phyloP scores from a whole-genome alignment of 2,797 vertebrate species.

The Buphagus erythrorhynchus region DNA sequence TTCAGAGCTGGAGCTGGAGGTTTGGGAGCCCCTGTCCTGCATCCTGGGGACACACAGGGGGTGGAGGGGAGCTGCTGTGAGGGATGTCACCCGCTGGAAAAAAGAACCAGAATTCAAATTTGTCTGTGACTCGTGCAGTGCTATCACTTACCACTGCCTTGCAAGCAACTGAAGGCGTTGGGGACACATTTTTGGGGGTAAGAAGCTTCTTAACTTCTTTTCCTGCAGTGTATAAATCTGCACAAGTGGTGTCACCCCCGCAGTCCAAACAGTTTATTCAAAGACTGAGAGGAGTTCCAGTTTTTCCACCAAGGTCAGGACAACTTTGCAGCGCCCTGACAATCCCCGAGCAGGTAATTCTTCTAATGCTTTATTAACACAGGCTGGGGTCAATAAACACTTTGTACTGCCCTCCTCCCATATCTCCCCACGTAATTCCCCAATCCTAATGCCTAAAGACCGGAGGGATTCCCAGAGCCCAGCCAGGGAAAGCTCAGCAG shows the following conservation, averaged over 20 bases:
- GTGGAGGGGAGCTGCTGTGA: not conserved
- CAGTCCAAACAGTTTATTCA: conserved; percentile 19
- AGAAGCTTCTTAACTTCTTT: not conserved
- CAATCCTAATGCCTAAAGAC: conserved; percentile 33
- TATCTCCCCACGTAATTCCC: conserved; percentile 37
- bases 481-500: conserved; percentile 26
- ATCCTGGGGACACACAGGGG: not conserved
- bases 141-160: not conserved
- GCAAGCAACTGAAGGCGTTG: not conserved
- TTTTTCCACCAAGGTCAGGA: conserved; percentile 21
- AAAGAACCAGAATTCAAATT: not conserved
- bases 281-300: not conserved
- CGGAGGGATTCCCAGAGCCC: conserved; percentile 20
- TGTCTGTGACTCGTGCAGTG: rapidly evolving
- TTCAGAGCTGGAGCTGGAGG: not conserved
- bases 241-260: not conserved
- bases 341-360: conserved; percentile 50
- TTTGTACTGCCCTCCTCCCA: conserved; percentile 30
- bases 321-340: not conserved
- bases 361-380: conserved; percentile 48
- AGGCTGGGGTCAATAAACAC: conserved; percentile 66
- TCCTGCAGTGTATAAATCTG: not conserved
- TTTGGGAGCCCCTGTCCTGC: not conserved
- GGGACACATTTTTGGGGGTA: not conserved
- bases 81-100: not conserved